These are phyloP conservation scores for Cremastinae sp. DNA, from an alignment of 2,888 invertebrate species.

Conservation along the genomic window DNA sequence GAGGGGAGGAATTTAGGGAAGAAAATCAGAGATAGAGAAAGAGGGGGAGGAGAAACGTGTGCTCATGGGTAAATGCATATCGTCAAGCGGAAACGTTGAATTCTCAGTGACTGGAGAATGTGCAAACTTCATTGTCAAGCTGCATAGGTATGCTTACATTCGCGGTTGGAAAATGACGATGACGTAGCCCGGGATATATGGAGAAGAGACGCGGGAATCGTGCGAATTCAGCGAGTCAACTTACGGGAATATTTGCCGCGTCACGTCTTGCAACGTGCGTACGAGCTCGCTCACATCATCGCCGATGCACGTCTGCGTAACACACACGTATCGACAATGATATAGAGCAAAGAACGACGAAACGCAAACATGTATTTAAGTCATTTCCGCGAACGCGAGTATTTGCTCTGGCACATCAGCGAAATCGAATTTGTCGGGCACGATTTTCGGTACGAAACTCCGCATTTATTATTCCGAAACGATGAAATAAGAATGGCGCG, in stretches of 20 bases:
- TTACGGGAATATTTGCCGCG: conserved; percentile 29
- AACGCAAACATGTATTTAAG: conserved; percentile 18
- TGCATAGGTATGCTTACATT: conserved; percentile 25
- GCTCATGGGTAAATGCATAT: neutral
- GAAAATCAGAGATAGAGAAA: too few species aligned
- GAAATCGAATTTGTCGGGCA: conserved; percentile 14
- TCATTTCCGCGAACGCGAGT: neutral
- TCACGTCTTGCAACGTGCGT: conserved; percentile 32
- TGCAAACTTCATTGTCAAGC: conserved; percentile 55
- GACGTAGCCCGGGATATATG: too few species aligned
- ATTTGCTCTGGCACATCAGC: conserved; percentile 12
- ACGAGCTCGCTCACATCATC: too few species aligned
- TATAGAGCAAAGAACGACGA: neutral
- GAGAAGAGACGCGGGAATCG: conserved; percentile 34
- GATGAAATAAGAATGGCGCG: too few species aligned
- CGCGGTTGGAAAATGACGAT: conserved; percentile 37
- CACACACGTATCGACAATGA: conserved; percentile 5
- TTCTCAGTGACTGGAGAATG: conserved; percentile 39
- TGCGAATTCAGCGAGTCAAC: conserved; percentile 24
- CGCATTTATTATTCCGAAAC: too few species aligned
- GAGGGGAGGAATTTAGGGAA: conserved; percentile 2
- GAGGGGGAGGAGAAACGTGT: neutral
- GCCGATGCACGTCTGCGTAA: neutral
- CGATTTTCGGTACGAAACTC: neutral
- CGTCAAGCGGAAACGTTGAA: conserved; percentile 39